Base-by-base conservation (phyloP, 2,113 vertebrate genomes). In the Elephantulus edwardii region DNA sequence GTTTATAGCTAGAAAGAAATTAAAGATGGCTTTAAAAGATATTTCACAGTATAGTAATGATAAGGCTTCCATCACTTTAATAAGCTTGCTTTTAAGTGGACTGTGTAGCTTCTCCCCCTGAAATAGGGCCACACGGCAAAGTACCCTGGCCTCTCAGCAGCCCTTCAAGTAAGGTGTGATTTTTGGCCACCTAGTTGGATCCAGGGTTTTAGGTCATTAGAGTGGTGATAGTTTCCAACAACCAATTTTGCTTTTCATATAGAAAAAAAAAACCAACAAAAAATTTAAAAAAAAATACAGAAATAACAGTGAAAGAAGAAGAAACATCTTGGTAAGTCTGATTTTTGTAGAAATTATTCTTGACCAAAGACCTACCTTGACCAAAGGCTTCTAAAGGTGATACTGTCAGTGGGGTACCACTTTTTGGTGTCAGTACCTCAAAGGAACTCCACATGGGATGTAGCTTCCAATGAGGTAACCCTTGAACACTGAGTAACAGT, bases 1-100 rank as follows among this genome's bases (percentile, higher is more conserved):
- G 19, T 77, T 54, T 71, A 33, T 22, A 50, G 44, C 44, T 56
- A 90, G 60, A 84, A 92, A 89, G 42, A 78, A 83, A 80, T 62
- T 80, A 85, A 79, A 64, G 12, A 75, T 58, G 14, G 26, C 66
- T 72, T 92, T 80, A 75, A 90, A 64, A 71, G 66, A 28, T 38
- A 83, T 60, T 78, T 68, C 44, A 64, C 1, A 22, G 44, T 28
- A 42, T 16, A 86, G 28, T 60, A 76, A 75, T 6, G 22, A 62
- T 0, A 54, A 10, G 12, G 19, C 33, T 74, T 42, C 26, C n/a
- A 81, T 6, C 40, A 38, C 33, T 35, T 8, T 9, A 19, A 24
- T 5, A 28, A 76, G 64, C 38, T 24, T 66, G 48, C 52, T 80
- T 28, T 46, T 26, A 58, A 11, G 33, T 10, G 1, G 28, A 20